Evolutionary conservation across 2,113 vertebrate genomes (phyloP).

Genomic region (Lethenteron camtschaticum): DNA sequence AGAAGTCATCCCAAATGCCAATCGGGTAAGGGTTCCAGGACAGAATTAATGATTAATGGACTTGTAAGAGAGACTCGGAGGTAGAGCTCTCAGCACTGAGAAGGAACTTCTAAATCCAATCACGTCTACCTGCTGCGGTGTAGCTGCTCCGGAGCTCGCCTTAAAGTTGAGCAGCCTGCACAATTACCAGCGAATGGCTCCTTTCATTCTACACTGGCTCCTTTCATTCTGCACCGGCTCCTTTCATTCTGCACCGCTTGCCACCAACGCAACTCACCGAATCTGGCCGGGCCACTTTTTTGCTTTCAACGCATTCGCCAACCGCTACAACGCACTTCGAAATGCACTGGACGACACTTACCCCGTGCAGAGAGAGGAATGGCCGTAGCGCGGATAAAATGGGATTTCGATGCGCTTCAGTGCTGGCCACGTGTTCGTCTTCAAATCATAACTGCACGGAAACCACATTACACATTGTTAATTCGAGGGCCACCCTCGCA

Average conservation of each 20-base stretch:
- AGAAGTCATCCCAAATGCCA: too few species aligned
- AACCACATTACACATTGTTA: slow-evolving; percentile 8
- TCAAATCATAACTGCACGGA: slow-evolving; percentile 44
- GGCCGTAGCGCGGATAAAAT: slow-evolving; percentile 59
- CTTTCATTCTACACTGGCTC: background rate
- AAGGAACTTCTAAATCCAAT: too few species aligned
- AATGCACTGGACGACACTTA: slow-evolving; percentile 14
- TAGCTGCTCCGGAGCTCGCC: too few species aligned
- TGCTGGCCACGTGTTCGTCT: slow-evolving; percentile 43
- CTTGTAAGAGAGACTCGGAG: too few species aligned
- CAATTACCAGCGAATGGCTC: background rate
- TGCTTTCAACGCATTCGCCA: background rate
- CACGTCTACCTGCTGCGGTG: too few species aligned
- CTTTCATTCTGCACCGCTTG: background rate
- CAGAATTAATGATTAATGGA: too few species aligned
- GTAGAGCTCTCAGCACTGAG: too few species aligned
- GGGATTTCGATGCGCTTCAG: slow-evolving; percentile 43
- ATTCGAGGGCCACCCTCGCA: background rate
- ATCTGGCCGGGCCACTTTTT: background rate
- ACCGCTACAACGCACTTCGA: background rate
- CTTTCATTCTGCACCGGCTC: background rate
- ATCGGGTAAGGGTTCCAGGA: too few species aligned
- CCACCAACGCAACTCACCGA: background rate
- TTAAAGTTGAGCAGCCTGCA: background rate
- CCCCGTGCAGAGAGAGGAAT: slow-evolving; percentile 63